Evolutionary conservation across 2,888 invertebrate species (phyloP).

Genomic region (Dorcus parallelipipedus): DNA sequence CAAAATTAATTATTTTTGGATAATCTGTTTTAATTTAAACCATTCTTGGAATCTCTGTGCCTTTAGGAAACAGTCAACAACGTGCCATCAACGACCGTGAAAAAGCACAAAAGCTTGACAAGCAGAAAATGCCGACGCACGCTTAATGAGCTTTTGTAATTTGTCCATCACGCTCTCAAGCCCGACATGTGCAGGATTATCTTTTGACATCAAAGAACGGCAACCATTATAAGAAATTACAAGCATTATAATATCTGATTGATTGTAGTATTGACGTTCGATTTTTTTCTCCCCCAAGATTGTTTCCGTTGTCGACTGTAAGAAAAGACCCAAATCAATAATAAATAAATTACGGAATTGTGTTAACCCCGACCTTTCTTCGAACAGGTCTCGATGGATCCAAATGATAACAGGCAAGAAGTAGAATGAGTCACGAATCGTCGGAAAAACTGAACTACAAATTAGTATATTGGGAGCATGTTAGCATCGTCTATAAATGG

Average conservation of each 20-base stretch:
- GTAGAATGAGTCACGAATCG: slow-evolving; percentile 14
- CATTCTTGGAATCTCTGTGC: too few relatives aligned
- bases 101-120: too few relatives aligned
- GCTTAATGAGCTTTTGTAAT: slow-evolving; percentile 8
- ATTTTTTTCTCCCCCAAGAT: too few relatives aligned
- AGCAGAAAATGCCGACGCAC: too few relatives aligned
- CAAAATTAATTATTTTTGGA: too few relatives aligned
- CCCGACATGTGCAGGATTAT: slow-evolving; percentile 2
- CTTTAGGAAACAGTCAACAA: too few relatives aligned
- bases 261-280: slow-evolving; percentile 1
- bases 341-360: background rate
- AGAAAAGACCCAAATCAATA: too few relatives aligned
- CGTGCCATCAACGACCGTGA: too few relatives aligned
- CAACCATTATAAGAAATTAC: slow-evolving; percentile 5
- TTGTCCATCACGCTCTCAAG: slow-evolving; percentile 4
- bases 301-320: too few relatives aligned
- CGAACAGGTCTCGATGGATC: slow-evolving; percentile 10
- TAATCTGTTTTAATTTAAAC: too few relatives aligned
- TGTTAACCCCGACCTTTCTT: slow-evolving; percentile 12
- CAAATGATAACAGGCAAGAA: slow-evolving; percentile 7
- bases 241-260: slow-evolving; percentile 8
- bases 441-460: slow-evolving; percentile 24
- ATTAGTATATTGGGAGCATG: slow-evolving; percentile 31
- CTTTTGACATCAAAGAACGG: slow-evolving; percentile 2
- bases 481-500: slow-evolving; percentile 25